Percentiles rank a stretch among this genome's conserved stretches.
These are phyloP conservation scores for Drosophila sechellia DNA, from an alignment of 1,140 invertebrate genomes.

Conservation along the genomic window DNA sequence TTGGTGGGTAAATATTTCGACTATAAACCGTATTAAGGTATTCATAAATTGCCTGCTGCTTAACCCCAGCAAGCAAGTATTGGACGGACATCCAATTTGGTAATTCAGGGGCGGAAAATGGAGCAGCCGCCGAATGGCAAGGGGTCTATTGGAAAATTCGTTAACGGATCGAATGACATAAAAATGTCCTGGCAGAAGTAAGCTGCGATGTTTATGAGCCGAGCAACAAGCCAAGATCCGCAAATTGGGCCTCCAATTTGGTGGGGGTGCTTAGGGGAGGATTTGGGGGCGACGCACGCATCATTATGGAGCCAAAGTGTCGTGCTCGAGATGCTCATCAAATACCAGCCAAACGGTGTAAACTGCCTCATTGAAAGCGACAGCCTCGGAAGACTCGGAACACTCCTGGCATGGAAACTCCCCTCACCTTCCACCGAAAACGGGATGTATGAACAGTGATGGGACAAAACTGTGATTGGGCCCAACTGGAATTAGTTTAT, in stretches of 20 bases:
- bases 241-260: constrained; percentile 16
- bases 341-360: constrained; percentile 75
- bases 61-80: constrained; percentile 28
- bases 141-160: constrained; percentile 75
- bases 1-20: constrained; percentile 76
- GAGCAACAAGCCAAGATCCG: constrained; percentile 64
- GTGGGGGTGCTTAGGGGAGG: background rate
- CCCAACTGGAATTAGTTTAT: constrained; percentile 45
- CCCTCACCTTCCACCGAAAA: background rate
- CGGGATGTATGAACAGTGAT: constrained; percentile 16
- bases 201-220: constrained; percentile 47
- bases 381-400: constrained; percentile 44
- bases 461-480: constrained; percentile 43
- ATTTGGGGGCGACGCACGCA: constrained; percentile 9
- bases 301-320: constrained; percentile 47
- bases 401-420: constrained; percentile 21
- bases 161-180: constrained; percentile 75
- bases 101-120: constrained; percentile 51
- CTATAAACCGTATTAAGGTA: constrained; percentile 80
- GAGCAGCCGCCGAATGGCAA: constrained; percentile 35
- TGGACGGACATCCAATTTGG: constrained; percentile 59
- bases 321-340: constrained; percentile 62
- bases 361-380: constrained; percentile 76
- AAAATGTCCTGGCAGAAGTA: constrained; percentile 50
- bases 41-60: constrained; percentile 69